These are phyloP conservation scores for Cerastoderma edule DNA, from an alignment of 2,888 invertebrate species.

Conservation along the genomic window DNA sequence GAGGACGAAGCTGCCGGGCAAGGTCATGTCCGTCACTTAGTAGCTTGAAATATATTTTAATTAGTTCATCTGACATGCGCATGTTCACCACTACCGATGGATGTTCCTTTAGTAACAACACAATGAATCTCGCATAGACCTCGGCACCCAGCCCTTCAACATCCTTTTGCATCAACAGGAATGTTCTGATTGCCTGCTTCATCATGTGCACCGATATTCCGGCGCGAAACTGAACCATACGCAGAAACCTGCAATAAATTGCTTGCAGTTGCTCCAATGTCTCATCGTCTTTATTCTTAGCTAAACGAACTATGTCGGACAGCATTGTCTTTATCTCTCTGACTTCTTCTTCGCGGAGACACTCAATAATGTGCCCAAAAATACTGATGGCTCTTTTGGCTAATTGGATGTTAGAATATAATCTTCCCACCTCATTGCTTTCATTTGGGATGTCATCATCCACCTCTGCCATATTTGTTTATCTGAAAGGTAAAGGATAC, in stretches of 20 bases:
- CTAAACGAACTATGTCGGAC: background rate
- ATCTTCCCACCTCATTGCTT: too few species aligned
- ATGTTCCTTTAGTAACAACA: background rate
- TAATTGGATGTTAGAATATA: too few species aligned
- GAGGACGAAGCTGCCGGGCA: too few species aligned
- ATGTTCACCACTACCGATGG: constrained; percentile 1
- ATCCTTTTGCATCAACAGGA: constrained; percentile 1
- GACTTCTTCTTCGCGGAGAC: background rate
- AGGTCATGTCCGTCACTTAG: too few species aligned
- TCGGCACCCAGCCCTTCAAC: background rate
- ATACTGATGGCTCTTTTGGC: background rate
- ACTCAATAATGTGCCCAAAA: background rate
- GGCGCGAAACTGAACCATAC: background rate
- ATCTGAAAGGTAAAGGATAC: too few species aligned
- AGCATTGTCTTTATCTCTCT: background rate
- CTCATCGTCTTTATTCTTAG: background rate
- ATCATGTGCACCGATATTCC: constrained; percentile 1
- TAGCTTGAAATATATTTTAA: background rate
- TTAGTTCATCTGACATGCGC: background rate
- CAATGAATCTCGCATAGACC: background rate
- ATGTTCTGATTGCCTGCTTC: background rate
- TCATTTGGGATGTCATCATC: too few species aligned
- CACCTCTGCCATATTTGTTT: too few species aligned
- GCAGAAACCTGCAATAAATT: background rate
- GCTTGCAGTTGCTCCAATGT: background rate